These are phyloP conservation scores for Synanthedon andrenaeformis DNA, from an alignment of 2,888 invertebrate species.

Conservation along the genomic window DNA sequence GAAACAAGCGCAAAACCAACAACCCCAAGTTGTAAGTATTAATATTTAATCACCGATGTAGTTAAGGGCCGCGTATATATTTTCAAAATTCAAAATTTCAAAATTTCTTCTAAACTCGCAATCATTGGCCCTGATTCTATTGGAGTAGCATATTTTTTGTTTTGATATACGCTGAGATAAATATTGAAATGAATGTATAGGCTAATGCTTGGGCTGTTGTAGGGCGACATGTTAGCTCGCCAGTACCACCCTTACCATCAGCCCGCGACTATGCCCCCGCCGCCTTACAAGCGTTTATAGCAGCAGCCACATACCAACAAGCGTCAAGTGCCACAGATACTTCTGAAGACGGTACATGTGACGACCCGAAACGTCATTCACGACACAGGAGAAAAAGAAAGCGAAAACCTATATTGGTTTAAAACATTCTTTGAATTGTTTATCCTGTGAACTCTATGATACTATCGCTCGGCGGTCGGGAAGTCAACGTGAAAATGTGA, in stretches of 20 bases:
- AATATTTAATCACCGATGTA: not conserved
- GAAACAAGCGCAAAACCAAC: conserved; percentile 58
- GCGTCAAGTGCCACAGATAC: conserved; percentile 11
- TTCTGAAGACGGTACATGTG: conserved; percentile 7
- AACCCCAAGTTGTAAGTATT: conserved; percentile 60
- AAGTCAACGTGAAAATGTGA: too few relatives aligned
- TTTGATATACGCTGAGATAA: not conserved
- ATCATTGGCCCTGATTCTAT: not conserved
- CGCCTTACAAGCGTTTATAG: conserved; percentile 61
- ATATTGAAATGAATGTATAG: conserved; percentile 32
- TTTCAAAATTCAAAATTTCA: not conserved
- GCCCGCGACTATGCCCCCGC: conserved; percentile 48
- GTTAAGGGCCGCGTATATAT: not conserved
- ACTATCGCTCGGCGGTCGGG: too few relatives aligned
- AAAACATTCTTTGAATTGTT: conserved; percentile 9
- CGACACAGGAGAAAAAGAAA: conserved; percentile 46
- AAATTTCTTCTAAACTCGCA: not conserved
- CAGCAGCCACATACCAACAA: conserved; percentile 27
- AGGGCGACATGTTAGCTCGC: conserved; percentile 63
- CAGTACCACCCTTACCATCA: conserved; percentile 64
- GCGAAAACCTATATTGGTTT: conserved; percentile 56
- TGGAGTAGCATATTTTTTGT: not conserved
- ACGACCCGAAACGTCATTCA: conserved; percentile 22
- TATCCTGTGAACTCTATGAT: too few relatives aligned
- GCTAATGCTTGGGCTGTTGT: conserved; percentile 52